These are phyloP conservation scores for Vanacampus margaritifer DNA, from an alignment of 2,113 vertebrate genomes.

Conservation along the genomic window DNA sequence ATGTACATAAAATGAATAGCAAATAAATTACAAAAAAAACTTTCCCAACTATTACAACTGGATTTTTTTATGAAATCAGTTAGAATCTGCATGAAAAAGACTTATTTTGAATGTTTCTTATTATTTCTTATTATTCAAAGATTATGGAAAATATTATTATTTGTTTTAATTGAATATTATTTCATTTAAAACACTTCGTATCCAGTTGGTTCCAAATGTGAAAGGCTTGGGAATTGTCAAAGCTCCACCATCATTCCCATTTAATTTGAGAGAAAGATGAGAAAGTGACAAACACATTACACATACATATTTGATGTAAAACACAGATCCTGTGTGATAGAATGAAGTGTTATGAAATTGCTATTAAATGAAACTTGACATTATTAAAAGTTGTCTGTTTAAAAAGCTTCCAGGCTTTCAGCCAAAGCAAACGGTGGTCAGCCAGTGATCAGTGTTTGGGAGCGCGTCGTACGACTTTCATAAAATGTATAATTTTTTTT, in stretches of 20 bases:
- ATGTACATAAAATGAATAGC: no score
- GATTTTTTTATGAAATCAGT: no score
- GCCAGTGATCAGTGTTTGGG: conserved; percentile 4
- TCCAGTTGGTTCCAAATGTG: not conserved
- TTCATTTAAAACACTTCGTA: not conserved
- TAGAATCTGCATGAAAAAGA: no score
- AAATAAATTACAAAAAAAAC: no score
- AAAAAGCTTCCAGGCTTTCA: conserved; percentile 32
- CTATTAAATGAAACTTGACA: conserved; percentile 38
- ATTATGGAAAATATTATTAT: not conserved
- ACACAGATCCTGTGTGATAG: conserved; percentile 1
- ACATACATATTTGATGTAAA: conserved; percentile 2
- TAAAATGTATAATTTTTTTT: not conserved
- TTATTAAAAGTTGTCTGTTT: conserved; percentile 29
- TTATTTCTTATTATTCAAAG: no score
- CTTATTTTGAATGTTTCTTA: no score
- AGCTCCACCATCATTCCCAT: not conserved
- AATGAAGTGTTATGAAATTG: conserved; percentile 20
- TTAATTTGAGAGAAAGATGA: not conserved
- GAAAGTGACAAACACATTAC: not conserved
- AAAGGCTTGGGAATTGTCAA: not conserved
- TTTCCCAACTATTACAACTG: no score
- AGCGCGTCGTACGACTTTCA: not conserved
- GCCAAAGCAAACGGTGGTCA: conserved; percentile 43
- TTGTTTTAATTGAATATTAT: not conserved